phyloP scores from a whole-genome alignment of 2,888 invertebrate genomes.

The Dicycla oo region DNA sequence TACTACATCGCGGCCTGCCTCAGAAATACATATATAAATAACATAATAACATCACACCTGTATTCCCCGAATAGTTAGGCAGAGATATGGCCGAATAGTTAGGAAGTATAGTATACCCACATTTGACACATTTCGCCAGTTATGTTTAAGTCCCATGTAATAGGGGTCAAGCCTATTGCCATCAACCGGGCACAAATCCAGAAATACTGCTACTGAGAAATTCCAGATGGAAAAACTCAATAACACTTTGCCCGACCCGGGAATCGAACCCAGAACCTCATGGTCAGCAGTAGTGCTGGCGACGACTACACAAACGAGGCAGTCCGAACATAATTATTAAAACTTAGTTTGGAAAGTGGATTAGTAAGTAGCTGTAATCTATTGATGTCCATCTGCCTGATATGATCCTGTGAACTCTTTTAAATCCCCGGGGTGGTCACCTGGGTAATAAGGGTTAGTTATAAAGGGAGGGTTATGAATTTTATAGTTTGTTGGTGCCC shows the following conservation, averaged over 20 bases:
- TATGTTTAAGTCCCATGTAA: neutral
- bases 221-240: neutral
- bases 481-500: constrained; percentile 43
- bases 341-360: constrained; percentile 17
- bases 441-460: constrained; percentile 44
- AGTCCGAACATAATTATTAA: neutral
- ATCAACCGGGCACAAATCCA: neutral
- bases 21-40: too few relatives aligned
- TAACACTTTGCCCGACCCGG: neutral
- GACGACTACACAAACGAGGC: neutral
- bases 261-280: neutral
- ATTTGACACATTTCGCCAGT: neutral
- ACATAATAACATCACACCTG: neutral
- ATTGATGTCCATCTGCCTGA: constrained; percentile 25
- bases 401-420: constrained; percentile 40
- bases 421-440: constrained; percentile 29
- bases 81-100: neutral
- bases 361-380: neutral
- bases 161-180: neutral
- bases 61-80: neutral
- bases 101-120: neutral
- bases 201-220: neutral
- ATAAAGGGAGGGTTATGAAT: constrained; percentile 34
- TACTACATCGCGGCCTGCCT: too few relatives aligned
- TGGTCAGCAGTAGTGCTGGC: too few relatives aligned